Evolutionary conservation across 2,888 invertebrate genomes (phyloP), one percentile per base, ranked within the genome.

Genomic region (Drosophila kanekoi): DNA sequence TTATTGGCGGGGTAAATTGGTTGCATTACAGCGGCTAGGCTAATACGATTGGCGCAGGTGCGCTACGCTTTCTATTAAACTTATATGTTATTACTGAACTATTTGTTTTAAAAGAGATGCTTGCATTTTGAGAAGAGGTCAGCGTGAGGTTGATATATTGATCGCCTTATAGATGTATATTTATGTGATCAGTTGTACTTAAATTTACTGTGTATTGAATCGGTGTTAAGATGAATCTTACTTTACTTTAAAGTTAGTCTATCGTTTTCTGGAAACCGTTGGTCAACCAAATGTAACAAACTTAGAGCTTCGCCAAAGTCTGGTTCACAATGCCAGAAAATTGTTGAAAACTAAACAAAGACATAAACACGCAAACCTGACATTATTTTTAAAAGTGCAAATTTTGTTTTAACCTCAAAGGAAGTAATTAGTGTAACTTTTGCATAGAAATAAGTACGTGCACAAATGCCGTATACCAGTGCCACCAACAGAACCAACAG

Each of bases 321-420:
- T 54, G 56, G 52, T 13, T 16, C 32, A 43, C 56, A 49, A 45
- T 65, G 68, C 57, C 40, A 41, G 63, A 41, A 72, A 75, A 79
- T 77, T 64, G 69, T 57, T 72, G 6, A 61, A 58, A 69, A 62
- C 87, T 89, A 89, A 90, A 90, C 90, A 90, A 89, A 90, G 90
- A 89, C 87, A 91, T 91, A 89, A 91, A 91, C 91, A 90, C 90
- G 90, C 90, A 81, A 90, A 74, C 83, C 87, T 85, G 89, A 89
- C 89, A 90, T 90, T 91, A 90, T 89, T 90, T 90, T 90, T 89
- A 89, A 91, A 86, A 91, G 91, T 89, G 91, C 89, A 90, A 91
- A 91, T 91, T 91, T 90, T 78, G 85, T 90, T 91, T 91, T 91
- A 91, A 91, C 89, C 90, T 89, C 84, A 83, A 89, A 87, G 87